Base-by-base conservation (phyloP, 2,888 invertebrate genomes). In the Crepidodera aurea region DNA sequence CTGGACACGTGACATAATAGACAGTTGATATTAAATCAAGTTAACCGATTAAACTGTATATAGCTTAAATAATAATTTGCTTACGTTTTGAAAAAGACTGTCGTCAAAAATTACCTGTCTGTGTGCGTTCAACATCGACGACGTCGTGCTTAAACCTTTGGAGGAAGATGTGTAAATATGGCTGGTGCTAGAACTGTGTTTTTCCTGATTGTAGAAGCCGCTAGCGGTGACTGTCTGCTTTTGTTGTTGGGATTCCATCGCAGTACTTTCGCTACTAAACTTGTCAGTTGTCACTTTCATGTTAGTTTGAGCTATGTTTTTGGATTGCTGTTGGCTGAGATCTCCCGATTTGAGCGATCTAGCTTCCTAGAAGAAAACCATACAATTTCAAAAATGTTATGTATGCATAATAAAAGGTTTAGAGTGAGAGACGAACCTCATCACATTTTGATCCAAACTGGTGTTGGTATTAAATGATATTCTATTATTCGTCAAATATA, bases 241-340 rank as follows among this genome's bases (percentile, higher is more conserved):
- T 70, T 93, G 91, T 75, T 93, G 91, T 68, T 81, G 80, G 78
- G 88, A 88, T 50, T 86, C 86, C 56, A 77, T 78, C 29, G 84
- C 84, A 72, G 87, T 87, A 77, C 94, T 91, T 82, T 94, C 93
- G 8, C 92, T 90, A 73, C 91, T 93, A 81, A 93, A 94, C 37
- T 90, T 90, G 75, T 93, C 93, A 51, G 93, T 92, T 70, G 92
- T 92, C 58, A 95, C 84, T 81, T 92, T 90, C 83, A 93, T 90
- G 77, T 90, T 90, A 39, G 92, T 88, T 44, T 93, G 90, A 59
- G 92, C 90, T 83, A 93, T 88, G 79, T 92, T 93, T 78, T 92
- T 92, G 71, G 90, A 90, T 79, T 94, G 93, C 79, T 94, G 92
- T 73, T 93, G 92, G 55, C 91, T 88, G 55, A 93, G 84, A 78